A percentile compares a stretch with the other conserved stretches of the same genome.
Conservation (phyloP, 2,797 vertebrate species). For the Pseudochaenichthys georgianus region DNA sequence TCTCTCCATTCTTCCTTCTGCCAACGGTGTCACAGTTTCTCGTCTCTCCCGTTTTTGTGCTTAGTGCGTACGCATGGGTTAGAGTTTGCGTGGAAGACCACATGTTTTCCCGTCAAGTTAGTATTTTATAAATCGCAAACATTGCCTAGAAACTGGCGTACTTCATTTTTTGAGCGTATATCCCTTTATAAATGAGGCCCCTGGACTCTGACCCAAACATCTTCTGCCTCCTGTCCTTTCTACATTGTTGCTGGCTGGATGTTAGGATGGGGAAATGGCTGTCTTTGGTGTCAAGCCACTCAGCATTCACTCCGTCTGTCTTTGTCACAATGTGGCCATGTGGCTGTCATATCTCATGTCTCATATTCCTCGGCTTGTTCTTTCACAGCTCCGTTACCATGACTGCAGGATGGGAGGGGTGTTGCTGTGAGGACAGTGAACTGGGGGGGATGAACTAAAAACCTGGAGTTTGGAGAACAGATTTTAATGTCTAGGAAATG, state of each 20-base stretch:
- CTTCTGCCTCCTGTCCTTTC: conserved; percentile 60
- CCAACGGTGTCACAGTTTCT: no score
- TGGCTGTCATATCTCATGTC: conserved; percentile 75
- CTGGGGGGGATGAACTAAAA: conserved; percentile 63
- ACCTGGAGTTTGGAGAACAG: conserved; percentile 67
- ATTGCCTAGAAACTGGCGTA: no score
- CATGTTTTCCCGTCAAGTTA: no score
- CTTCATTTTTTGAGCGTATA: no score
- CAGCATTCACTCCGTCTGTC: conserved; percentile 69
- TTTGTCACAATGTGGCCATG: conserved; percentile 79
- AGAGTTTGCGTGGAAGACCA: no score
- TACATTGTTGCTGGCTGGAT: conserved; percentile 62
- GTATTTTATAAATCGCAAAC: no score
- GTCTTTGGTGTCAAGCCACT: conserved; percentile 73
- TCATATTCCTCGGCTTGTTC: conserved; percentile 76
- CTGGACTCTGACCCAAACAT: conserved; percentile 50
- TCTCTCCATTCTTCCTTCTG: no score
- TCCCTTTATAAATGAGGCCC: no score
- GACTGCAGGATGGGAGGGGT: conserved; percentile 72
- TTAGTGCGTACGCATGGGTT: no score
- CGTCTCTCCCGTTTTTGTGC: no score
- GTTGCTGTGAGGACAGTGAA: conserved; percentile 64
- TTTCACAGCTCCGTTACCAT: conserved; percentile 84
- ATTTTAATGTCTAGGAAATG: conserved; percentile 67
- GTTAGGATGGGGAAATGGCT: conserved; percentile 64